Percentiles rank a stretch among this genome's conserved stretches.
Conservation (phyloP, 2,888 invertebrate genomes). For the Drosophila anomelani region DNA sequence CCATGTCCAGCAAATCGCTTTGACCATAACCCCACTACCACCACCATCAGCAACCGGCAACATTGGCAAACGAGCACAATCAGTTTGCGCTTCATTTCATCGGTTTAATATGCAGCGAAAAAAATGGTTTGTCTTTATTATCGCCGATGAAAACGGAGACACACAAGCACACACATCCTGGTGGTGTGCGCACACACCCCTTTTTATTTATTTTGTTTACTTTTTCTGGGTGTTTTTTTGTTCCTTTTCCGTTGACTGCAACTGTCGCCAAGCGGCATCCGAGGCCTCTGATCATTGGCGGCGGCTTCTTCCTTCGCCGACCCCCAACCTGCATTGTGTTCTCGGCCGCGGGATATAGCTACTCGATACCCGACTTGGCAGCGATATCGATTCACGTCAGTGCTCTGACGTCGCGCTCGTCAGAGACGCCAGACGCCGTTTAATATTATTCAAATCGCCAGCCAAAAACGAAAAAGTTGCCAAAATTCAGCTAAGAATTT, state of each 20-base stretch:
- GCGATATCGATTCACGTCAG: constrained; percentile 38
- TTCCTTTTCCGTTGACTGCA: constrained; percentile 24
- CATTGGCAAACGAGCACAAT: constrained; percentile 43
- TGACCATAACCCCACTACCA: constrained; percentile 32
- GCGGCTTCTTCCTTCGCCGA: constrained; percentile 9
- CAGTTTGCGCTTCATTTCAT: constrained; percentile 72
- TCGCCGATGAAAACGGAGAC: constrained; percentile 29
- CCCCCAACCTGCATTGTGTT: constrained; percentile 31
- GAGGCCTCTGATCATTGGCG: constrained; percentile 47
- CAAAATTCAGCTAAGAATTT: constrained; percentile 13
- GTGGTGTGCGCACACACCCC: constrained; percentile 34
- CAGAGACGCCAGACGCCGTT: constrained; percentile 37
- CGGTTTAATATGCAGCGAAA: constrained; percentile 52
- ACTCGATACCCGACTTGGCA: constrained; percentile 7
- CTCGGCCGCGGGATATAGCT: background rate
- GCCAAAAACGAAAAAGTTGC: constrained; percentile 26
- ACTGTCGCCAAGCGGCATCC: constrained; percentile 52
- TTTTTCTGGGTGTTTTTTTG: background rate
- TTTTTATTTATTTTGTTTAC: background rate
- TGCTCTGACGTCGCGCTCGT: constrained; percentile 36
- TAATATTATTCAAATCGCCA: constrained; percentile 42
- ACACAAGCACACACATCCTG: constrained; percentile 20
- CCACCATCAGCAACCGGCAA: background rate
- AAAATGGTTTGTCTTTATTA: constrained; percentile 73
- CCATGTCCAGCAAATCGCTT: constrained; percentile 56